Percentiles rank a stretch among this genome's conserved stretches.
Conservation (phyloP, 2,113 vertebrate species). For the Pedetes capensis region DNA sequence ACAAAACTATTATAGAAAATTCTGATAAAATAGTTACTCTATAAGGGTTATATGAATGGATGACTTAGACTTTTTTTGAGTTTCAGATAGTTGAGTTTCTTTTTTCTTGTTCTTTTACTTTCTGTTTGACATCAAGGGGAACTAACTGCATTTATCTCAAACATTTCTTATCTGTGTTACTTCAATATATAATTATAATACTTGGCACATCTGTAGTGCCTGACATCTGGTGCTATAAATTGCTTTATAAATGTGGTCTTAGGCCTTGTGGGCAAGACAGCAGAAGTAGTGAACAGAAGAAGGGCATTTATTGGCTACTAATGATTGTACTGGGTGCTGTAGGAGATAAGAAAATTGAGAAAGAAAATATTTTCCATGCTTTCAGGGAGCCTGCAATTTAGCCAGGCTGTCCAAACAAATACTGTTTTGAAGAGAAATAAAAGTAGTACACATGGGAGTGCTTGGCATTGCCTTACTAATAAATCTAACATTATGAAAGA, state of each 20-base stretch:
- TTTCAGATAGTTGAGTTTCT: not conserved
- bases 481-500: not conserved
- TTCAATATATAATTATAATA: conserved; percentile 12
- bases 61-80: not conserved
- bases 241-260: conserved; percentile 32
- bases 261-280: not conserved
- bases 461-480: not conserved
- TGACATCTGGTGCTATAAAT: not conserved
- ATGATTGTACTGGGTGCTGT: not conserved
- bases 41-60: not conserved
- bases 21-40: conserved; percentile 13
- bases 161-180: not conserved
- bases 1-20: conserved; percentile 47
- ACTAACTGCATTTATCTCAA: conserved; percentile 2
- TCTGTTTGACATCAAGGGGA: not conserved
- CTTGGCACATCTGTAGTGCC: not conserved
- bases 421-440: conserved; percentile 1
- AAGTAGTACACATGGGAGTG: not conserved
- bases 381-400: conserved; percentile 28
- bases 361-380: not conserved
- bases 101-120: not conserved
- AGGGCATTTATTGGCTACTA: not conserved
- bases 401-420: not conserved
- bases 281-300: not conserved
- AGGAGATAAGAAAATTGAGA: conserved; percentile 9